These are phyloP conservation scores for Recurvirostra avosetta DNA, from an alignment of 2,113 vertebrate genomes.

Conservation along the genomic window DNA sequence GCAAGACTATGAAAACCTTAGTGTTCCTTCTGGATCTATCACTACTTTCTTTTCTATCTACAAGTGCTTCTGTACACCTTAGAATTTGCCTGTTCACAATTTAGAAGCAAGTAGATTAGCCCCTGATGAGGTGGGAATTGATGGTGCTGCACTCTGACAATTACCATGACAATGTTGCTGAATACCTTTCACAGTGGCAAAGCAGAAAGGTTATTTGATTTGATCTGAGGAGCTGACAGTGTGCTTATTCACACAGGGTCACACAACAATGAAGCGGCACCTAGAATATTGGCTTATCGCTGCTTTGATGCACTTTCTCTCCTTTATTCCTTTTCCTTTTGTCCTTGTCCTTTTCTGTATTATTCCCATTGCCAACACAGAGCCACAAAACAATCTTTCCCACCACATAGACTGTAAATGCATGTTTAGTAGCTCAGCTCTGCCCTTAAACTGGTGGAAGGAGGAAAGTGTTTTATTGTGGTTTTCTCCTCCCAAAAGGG, in stretches of 20 bases:
- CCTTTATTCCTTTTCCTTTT: neutral
- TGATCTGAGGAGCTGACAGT: neutral
- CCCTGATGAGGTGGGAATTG: neutral
- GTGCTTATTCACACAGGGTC: neutral
- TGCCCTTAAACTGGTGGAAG: neutral
- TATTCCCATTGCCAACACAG: neutral
- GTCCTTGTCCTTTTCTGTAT: neutral
- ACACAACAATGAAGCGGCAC: neutral
- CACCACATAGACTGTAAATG: neutral
- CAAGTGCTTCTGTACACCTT: neutral
- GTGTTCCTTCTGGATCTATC: neutral
- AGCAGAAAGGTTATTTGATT: neutral
- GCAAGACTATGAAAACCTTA: neutral
- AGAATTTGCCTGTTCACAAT: neutral
- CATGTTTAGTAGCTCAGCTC: neutral
- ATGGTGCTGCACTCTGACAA: neutral
- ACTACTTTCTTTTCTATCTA: neutral
- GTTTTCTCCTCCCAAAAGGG: neutral
- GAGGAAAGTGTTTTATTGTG: neutral
- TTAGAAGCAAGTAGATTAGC: neutral
- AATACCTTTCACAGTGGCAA: neutral
- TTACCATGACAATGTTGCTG: neutral
- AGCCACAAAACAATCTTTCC: neutral
- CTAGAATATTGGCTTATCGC: neutral
- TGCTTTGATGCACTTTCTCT: neutral